Conservation (phyloP, 1,140 invertebrate species). For the Pseudomyrmex pallidus region DNA sequence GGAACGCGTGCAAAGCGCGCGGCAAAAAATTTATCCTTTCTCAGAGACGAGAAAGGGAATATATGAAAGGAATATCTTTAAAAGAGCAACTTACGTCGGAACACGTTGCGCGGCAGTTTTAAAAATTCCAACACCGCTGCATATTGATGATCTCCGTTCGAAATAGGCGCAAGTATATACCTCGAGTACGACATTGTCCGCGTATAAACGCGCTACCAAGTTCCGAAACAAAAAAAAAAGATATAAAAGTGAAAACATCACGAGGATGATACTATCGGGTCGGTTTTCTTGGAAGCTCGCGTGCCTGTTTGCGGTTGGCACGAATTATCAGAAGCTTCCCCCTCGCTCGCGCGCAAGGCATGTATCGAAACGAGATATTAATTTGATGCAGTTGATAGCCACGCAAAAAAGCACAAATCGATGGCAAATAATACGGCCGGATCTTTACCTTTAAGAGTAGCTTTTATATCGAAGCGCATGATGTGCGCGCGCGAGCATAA, state of each 20-base stretch:
- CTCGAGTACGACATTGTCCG: constrained; percentile 21
- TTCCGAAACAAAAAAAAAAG: constrained; percentile 23
- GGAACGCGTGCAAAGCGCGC: no score
- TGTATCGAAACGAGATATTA: constrained; percentile 55
- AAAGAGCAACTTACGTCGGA: constrained; percentile 5
- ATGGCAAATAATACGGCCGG: constrained; percentile 18
- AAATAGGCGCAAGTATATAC: constrained; percentile 4
- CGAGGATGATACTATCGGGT: constrained; percentile 51
- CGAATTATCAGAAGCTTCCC: constrained; percentile 33
- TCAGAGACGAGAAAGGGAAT: background rate
- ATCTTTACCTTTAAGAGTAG: constrained; percentile 17
- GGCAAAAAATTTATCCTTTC: background rate
- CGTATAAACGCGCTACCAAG: constrained; percentile 41
- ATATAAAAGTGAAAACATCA: constrained; percentile 47
- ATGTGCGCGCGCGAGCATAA: constrained; percentile 30
- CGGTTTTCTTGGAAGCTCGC: constrained; percentile 52
- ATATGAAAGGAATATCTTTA: background rate
- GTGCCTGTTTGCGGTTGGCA: constrained; percentile 54
- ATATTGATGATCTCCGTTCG: constrained; percentile 31
- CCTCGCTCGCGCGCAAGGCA: constrained; percentile 13
- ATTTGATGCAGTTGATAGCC: constrained; percentile 52
- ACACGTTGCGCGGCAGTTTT: background rate
- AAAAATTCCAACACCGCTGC: constrained; percentile 18
- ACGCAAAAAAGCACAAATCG: constrained; percentile 45
- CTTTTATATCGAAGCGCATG: constrained; percentile 33